A percentile compares a stretch with the other conserved stretches of the same genome.
These are phyloP conservation scores for Myioborus miniatus DNA, from an alignment of 2,797 vertebrate genomes.

Conservation along the genomic window DNA sequence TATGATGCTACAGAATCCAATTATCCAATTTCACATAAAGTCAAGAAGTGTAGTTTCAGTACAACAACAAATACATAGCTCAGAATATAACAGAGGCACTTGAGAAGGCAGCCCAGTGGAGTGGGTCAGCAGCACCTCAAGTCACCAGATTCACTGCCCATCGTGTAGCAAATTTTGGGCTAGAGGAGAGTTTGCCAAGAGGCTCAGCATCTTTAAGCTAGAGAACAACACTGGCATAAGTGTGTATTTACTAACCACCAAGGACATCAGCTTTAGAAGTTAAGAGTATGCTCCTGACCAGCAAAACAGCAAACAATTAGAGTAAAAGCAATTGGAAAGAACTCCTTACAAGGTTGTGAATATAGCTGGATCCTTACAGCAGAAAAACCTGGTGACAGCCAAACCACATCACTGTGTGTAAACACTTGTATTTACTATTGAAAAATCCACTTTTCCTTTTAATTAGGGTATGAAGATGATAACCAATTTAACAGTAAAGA, in stretches of 20 bases:
- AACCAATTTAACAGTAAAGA: not conserved
- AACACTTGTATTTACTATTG: not conserved
- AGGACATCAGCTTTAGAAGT: not conserved
- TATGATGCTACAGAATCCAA: not conserved
- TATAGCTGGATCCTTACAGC: not conserved
- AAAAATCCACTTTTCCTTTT: not conserved
- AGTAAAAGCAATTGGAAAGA: not conserved
- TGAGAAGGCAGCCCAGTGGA: not conserved
- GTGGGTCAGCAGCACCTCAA: not conserved
- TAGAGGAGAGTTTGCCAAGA: not conserved
- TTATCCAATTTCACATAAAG: not conserved
- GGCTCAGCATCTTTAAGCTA: not conserved
- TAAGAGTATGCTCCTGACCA: not conserved
- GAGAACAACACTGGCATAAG: not conserved
- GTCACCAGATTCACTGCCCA: not conserved
- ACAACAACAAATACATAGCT: accelerated
- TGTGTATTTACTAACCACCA: not conserved
- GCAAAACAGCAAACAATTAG: not conserved
- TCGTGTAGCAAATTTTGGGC: accelerated
- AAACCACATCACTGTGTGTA: not conserved
- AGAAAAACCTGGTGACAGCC: not conserved
- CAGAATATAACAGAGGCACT: not conserved
- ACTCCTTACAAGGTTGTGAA: not conserved
- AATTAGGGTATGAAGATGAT: not conserved
- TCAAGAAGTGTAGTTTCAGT: not conserved